A percentile compares a stretch with the other conserved stretches of the same genome.
Evolutionary conservation across 1,140 invertebrate species (phyloP).

Genomic region (Tetramorium parvispinum): DNA sequence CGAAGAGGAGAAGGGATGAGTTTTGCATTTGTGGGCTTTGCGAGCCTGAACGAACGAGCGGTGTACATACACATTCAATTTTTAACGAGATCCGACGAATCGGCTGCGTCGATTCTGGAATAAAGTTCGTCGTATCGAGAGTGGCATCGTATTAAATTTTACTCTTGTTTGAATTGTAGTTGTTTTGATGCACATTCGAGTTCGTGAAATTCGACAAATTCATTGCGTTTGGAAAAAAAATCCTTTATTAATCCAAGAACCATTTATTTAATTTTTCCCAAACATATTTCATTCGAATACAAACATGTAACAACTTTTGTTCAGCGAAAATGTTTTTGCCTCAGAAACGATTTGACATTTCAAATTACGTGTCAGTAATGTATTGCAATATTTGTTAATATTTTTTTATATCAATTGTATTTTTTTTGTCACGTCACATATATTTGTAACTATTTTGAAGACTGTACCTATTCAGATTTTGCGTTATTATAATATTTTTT

Average conservation of each 20-base stretch:
- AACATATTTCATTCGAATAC: background rate
- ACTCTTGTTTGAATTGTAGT: conserved; percentile 18
- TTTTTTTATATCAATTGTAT: background rate
- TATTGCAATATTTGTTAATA: background rate
- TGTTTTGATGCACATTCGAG: background rate
- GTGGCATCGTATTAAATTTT: conserved; percentile 30
- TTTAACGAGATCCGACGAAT: conserved; percentile 39
- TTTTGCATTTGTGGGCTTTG: conserved; percentile 31
- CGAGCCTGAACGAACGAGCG: background rate
- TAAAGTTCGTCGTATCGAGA: conserved; percentile 15
- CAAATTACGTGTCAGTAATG: background rate
- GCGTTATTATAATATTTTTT: background rate
- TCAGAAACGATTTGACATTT: background rate
- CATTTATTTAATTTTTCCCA: background rate
- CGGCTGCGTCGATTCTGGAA: background rate
- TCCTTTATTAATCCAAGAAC: background rate
- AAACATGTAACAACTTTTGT: background rate
- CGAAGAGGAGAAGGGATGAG: background rate
- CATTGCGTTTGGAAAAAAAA: background rate
- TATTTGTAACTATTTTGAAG: background rate
- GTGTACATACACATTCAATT: conserved; percentile 22
- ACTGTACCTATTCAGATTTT: background rate
- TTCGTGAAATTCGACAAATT: conserved; percentile 13
- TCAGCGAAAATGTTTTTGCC: background rate
- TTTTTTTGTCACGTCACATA: background rate